phyloP scores from a whole-genome alignment of 37 sponge, comb jelly and placozoan genomes.

The Aphrocallistes beatrix region DNA sequence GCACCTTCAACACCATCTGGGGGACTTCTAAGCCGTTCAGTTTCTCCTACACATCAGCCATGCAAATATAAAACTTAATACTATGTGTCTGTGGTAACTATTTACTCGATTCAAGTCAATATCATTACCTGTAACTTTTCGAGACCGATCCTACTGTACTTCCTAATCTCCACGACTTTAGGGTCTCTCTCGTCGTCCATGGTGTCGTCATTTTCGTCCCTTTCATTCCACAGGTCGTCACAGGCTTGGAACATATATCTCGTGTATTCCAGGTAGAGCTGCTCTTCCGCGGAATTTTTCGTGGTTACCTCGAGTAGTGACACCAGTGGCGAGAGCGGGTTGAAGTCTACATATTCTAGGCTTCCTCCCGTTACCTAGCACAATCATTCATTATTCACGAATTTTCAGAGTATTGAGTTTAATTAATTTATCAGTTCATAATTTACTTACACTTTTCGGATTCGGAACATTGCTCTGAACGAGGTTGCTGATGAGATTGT shows the following conservation, averaged over 20 bases:
- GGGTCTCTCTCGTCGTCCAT: constrained; percentile 14
- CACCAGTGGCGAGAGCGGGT: not conserved
- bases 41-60: not conserved
- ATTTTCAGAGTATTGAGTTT: too few relatives aligned
- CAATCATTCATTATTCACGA: too few relatives aligned
- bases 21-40: not conserved
- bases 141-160: not conserved
- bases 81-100: too few relatives aligned
- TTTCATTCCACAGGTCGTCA: not conserved
- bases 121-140: not conserved
- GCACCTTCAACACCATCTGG: not conserved
- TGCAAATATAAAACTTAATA: too few relatives aligned
- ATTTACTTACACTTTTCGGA: not conserved
- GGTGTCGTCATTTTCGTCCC: constrained; percentile 3
- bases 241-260: not conserved
- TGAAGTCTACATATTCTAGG: not conserved
- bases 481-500: not conserved
- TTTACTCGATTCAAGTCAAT: not conserved
- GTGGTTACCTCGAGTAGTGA: not conserved
- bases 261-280: not conserved
- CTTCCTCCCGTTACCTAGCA: not conserved
- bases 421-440: too few relatives aligned
- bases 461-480: not conserved
- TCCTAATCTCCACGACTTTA: not conserved
- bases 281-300: not conserved